Base-by-base conservation (phyloP, 2,797 vertebrate genomes). In the Lophotriccus pileatus region DNA sequence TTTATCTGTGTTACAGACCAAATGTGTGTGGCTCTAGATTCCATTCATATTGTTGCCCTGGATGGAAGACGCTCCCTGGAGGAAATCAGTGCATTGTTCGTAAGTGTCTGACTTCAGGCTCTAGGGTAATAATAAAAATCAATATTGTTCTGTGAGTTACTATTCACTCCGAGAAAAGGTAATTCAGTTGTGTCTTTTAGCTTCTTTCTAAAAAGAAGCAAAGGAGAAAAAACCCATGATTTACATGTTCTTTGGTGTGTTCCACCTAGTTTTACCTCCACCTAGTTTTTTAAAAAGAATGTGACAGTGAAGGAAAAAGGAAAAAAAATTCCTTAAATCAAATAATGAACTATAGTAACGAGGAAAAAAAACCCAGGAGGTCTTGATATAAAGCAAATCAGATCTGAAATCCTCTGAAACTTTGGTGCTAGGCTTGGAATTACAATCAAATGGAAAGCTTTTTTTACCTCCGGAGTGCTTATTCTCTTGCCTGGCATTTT, bases 21-120 rank as follows among this genome's bases (percentile, higher is more conserved):
- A 98, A 98, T 86, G 98, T 98, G 44, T 98, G 98, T 95, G 98
- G 98, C 89, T 98, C 98, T 84, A 97, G 98, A 95, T 98, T 98
- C 91, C 98, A 97, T 76, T 98, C 97, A 5, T 98, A 98, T 87
- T 98, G 98, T 91, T 98, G 98, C 66, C 98, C 98, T 75, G 98
- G 98, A 69, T 98, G 98, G 98, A 98, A 98, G 94, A 98, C 98
- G 0, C 95, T 98, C 86, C 97, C 98, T 47, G 98, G 97, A 91
- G 98, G 98, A 92, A 98, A 98, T 90, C 98, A 98, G 49, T 98
- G 98, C 93, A 97, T 98, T 89, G 98, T 98, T 95, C 97, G 98
- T 98, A 98, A 98, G 98, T 98, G 91, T 97, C 58, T 87, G 66
- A 64, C 84, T 95, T 74, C 8, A 56, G 63, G 41, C 16, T 52